Evolutionary conservation across 2,888 invertebrate genomes (phyloP).

Genomic region (Acheta domesticus): DNA sequence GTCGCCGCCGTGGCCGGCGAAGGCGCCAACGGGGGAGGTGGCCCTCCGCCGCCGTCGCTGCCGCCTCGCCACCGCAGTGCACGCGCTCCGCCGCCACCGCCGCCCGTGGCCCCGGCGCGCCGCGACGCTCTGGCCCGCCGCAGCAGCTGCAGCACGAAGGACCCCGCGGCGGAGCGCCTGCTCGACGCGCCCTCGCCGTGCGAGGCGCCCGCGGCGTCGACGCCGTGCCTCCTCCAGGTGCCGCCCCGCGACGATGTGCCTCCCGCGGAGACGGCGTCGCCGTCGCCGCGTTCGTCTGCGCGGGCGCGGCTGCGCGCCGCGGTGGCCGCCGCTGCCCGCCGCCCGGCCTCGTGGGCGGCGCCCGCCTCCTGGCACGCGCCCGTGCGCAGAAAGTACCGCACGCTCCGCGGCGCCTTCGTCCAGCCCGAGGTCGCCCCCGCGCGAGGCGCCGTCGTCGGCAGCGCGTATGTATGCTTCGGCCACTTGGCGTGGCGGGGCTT

Average conservation of each 20-base stretch:
- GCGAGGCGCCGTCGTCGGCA: neutral
- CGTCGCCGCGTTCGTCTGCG: neutral
- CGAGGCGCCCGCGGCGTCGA: neutral
- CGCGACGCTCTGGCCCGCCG: neutral
- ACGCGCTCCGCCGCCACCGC: neutral
- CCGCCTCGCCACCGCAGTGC: neutral
- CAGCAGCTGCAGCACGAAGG: neutral
- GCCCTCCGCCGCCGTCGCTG: neutral
- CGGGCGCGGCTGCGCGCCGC: neutral
- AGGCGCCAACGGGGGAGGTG: neutral
- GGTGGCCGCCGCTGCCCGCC: neutral
- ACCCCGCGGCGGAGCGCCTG: neutral
- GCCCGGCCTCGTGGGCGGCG: neutral
- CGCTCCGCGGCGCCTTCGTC: neutral
- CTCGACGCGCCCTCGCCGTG: neutral
- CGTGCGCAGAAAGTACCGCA: constrained; percentile 6
- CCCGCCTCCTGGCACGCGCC: neutral
- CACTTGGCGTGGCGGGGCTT: too few species aligned
- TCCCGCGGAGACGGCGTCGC: neutral
- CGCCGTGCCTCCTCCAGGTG: neutral
- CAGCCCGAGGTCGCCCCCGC: neutral
- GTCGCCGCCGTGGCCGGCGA: neutral
- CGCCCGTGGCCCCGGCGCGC: neutral
- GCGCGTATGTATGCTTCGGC: neutral
- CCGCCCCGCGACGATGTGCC: neutral